Evolutionary conservation across 64 coral and sea anemone species (phyloP).

Genomic region (Montipora sp.): DNA sequence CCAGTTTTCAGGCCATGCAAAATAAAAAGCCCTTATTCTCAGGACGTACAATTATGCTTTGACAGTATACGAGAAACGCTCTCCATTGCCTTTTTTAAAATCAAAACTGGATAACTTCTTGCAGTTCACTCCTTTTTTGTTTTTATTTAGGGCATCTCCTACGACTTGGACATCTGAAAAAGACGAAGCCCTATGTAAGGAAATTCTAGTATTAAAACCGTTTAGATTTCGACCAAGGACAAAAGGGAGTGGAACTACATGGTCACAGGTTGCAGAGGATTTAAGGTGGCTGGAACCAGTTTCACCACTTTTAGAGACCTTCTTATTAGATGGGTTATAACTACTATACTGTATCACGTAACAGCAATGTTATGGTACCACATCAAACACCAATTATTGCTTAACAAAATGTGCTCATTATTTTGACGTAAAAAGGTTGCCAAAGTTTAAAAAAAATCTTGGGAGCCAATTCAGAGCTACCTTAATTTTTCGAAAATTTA

Average conservation of each 20-base stretch:
- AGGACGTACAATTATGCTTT: not conserved
- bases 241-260: conserved; percentile 43
- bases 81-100: no score
- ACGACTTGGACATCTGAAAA: conserved; percentile 28
- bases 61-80: not conserved
- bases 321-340: no score
- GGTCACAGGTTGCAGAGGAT: conserved; percentile 30
- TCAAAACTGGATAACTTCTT: conserved; percentile 7
- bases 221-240: conserved; percentile 54
- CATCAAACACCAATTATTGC: no score
- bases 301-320: not conserved
- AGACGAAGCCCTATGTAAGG: conserved; percentile 47
- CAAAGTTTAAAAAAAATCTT: conserved; percentile 16
- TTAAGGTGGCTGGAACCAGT: conserved; percentile 12
- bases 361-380: no score
- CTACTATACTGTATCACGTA: not conserved
- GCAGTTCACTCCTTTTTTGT: conserved; percentile 27
- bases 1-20: not conserved
- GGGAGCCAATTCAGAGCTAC: not conserved
- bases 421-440: no score
- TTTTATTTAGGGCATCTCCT: conserved; percentile 32
- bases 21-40: not conserved
- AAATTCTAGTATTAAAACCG: conserved; percentile 51
- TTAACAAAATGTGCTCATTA: no score
- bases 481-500: no score